Base-by-base conservation (phyloP, 1,140 invertebrate species). In the Papilio dardanus region DNA sequence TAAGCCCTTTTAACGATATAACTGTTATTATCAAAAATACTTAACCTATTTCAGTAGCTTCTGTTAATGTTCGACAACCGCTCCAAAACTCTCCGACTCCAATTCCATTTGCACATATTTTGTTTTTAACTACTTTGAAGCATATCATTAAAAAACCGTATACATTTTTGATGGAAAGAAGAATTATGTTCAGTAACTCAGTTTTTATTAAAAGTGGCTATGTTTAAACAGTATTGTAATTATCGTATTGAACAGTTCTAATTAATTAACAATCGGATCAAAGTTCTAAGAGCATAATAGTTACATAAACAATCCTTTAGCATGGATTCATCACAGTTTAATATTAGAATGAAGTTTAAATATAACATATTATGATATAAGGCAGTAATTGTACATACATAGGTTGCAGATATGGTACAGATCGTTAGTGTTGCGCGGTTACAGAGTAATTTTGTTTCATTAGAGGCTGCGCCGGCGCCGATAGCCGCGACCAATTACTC, bases 1-100 rank as follows among this genome's bases (percentile, higher is more conserved):
- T 91, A 86, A 91, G 88, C 88, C 84, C 87, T 87, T 83, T 84
- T 86, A 88, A 86, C 86, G 82, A 89, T 88, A 88, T 86, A 83
- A 86, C 81, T 85, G 74, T 77, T 83, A 83, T 88, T 90, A 89
- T 89, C 88, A 88, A 88, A 90, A 90, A 90, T 89, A 89, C 82
- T 90, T 90, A 91, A 90, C 87, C 89, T 90, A 90, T 84, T 88
- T 90, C 77, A 83, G 79, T 76, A 69, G 71, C 77, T 76, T 77
- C 78, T 79, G 67, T 76, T 62, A 62, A 76, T 42, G 73, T 77
- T 78, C 74, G 71, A 78, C 54, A 69, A 74, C 69, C 24, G 71
- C 71, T 76, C 50, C 77, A 77, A 78, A 77, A 74, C 71, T 75
- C 65, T 77, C 54, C 74, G 24, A 28, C 74, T 76, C 42, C 74